Conservation (phyloP, 2,888 invertebrate genomes). For the Alitta virens region DNA sequence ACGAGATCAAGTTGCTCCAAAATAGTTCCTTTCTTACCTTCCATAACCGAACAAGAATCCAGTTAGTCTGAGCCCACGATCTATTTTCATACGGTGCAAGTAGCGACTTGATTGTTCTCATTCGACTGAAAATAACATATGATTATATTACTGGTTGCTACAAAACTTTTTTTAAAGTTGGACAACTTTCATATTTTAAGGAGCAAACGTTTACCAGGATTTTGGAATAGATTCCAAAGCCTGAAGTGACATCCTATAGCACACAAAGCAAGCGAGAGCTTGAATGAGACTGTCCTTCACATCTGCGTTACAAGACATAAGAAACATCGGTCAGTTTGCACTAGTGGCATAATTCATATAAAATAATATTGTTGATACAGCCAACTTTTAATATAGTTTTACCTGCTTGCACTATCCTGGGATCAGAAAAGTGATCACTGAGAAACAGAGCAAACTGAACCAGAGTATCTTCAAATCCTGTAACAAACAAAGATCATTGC, state of each 20-base stretch:
- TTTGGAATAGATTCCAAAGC: constrained; percentile 70
- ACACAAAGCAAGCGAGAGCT: constrained; percentile 75
- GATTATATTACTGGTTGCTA: no score
- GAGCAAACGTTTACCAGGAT: constrained; percentile 60
- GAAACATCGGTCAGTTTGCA: no score
- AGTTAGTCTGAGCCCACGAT: constrained; percentile 79
- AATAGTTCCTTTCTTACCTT: constrained; percentile 61
- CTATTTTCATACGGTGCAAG: constrained; percentile 78
- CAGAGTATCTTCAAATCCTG: constrained; percentile 30
- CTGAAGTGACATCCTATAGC: constrained; percentile 70
- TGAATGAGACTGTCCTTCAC: constrained; percentile 76
- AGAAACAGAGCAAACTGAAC: constrained; percentile 67
- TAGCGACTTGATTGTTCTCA: constrained; percentile 67
- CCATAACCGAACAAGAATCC: constrained; percentile 81
- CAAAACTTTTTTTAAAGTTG: no score
- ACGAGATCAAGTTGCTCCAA: background rate
- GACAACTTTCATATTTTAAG: no score
- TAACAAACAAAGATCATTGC: background rate
- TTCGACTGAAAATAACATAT: constrained; percentile 32
- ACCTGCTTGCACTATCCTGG: constrained; percentile 66
- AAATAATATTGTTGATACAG: background rate
- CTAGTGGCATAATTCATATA: background rate
- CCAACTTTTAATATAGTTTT: constrained; percentile 18
- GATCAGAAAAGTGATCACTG: constrained; percentile 73
- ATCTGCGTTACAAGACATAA: constrained; percentile 54